Evolutionary conservation across 2,888 invertebrate genomes (phyloP), one percentile per base, ranked within the genome.

Genomic region (Thymelicus acteon): DNA sequence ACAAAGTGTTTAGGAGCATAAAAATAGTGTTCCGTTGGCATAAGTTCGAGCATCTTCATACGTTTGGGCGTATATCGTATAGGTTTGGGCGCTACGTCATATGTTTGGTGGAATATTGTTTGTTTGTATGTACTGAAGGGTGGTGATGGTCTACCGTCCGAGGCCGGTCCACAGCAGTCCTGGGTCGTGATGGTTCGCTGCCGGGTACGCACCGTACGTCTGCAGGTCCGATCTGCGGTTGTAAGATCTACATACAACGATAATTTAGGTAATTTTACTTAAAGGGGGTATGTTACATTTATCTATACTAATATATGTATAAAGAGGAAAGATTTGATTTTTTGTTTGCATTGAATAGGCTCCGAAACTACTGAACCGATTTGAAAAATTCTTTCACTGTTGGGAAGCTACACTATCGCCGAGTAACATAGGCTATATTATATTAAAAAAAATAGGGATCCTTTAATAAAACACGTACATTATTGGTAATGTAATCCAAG

Each of bases 141-240:
- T 73, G 72, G 24, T 15, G 63, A 37, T 13, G 24, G 74, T 67
- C 73, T 80, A 80, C 85, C 92, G 92, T 71, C 96, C 96, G 76
- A 96, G 92, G 13, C 96, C 95, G 52, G 95, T 91, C 95, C 95
- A 96, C 93, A 95, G 94, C 84, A 95, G 91, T 72, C 93, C 95
- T 49, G 96, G 96, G 85, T 96, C 95, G 79, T 95, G 94, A 75
- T 94, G 94, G 81, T 96, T 95, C 64, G 95, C 95, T 4, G 94
- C 94, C 49, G 95, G 95, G 80, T 95, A 95, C 10, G 87, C 88
- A 7, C 94, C 94, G 78, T 95, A 95, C 76, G 91, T 85, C 79
- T 95, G 94, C 80, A 95, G 93, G 85, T 95, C 90, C 73, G 95
- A 95, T 88, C 95, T 93, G 90, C 94, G 93, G 91, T 93, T 92